A percentile compares a stretch with the other conserved stretches of the same genome.
phyloP scores from a whole-genome alignment of 2,888 invertebrate genomes.

The Lingula anatina region DNA sequence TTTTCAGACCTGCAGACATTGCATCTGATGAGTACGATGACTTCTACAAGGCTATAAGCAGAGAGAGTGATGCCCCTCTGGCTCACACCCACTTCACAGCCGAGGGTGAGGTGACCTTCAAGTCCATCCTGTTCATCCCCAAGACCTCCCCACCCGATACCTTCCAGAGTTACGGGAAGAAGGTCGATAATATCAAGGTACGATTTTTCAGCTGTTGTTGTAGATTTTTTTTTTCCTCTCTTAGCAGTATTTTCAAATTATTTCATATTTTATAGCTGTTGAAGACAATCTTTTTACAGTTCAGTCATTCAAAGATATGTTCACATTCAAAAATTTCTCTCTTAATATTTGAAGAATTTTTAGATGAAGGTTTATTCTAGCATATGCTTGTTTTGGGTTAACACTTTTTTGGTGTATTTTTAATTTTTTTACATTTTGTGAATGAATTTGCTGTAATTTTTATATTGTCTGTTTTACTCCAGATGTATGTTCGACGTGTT shows the following conservation, averaged over 20 bases:
- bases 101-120: constrained; percentile 99
- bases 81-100: constrained; percentile 92
- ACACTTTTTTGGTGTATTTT: too few relatives aligned
- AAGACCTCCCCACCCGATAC: constrained; percentile 82
- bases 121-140: constrained; percentile 90
- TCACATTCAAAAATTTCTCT: too few relatives aligned
- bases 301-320: too few relatives aligned
- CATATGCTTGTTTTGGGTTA: too few relatives aligned
- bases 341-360: too few relatives aligned
- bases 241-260: too few relatives aligned
- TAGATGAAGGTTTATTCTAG: too few relatives aligned
- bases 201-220: constrained; percentile 7
- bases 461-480: constrained; percentile 14
- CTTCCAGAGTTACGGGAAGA: constrained; percentile 93
- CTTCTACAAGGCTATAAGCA: constrained; percentile 93
- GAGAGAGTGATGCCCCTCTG: constrained; percentile 78
- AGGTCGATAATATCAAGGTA: constrained; percentile 85
- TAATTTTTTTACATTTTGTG: too few relatives aligned
- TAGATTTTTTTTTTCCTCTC: too few relatives aligned
- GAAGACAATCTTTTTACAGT: too few relatives aligned
- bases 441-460: too few relatives aligned
- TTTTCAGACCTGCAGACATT: constrained; percentile 66
- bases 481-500: constrained; percentile 91
- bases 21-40: constrained; percentile 83
- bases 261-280: too few relatives aligned